Percentiles rank a stretch among this genome's conserved stretches.
These are phyloP conservation scores for Tokudaia tokunoshimensis DNA, from an alignment of 2,797 vertebrate genomes.

Conservation along the genomic window DNA sequence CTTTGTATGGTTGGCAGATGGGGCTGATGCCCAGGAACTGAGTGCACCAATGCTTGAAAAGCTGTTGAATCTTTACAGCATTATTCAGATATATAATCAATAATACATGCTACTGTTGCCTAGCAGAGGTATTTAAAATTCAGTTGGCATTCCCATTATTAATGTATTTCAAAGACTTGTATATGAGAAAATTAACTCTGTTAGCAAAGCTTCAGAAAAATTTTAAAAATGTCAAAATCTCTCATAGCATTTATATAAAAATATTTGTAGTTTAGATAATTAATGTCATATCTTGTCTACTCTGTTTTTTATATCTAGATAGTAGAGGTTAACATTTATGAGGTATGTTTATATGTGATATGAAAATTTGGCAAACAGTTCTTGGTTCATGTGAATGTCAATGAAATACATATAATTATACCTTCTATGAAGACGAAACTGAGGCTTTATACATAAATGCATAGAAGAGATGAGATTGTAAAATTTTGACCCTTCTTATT, in stretches of 20 bases:
- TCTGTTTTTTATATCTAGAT: slow-evolving; percentile 70
- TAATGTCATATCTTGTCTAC: slow-evolving; percentile 68
- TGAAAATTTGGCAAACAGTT: slow-evolving; percentile 68
- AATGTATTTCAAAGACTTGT: slow-evolving; percentile 61
- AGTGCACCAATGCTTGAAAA: slow-evolving; percentile 45
- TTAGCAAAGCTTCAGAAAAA: slow-evolving; percentile 71
- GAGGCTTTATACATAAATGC: slow-evolving; percentile 59
- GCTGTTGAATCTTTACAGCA: slow-evolving; percentile 60
- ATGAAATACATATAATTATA: slow-evolving; percentile 70
- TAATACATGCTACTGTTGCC: slow-evolving; percentile 77
- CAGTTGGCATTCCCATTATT: slow-evolving; percentile 71
- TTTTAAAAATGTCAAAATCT: slow-evolving; percentile 65
- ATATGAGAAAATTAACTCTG: slow-evolving; percentile 64
- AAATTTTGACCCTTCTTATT: slow-evolving; percentile 33
- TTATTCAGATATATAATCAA: slow-evolving; percentile 69
- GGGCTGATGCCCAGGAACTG: not conserved
- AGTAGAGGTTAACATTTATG: slow-evolving; percentile 68
- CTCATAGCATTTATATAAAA: slow-evolving; percentile 64
- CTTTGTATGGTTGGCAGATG: not conserved
- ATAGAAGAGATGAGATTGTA: not conserved
- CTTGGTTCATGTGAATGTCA: slow-evolving; percentile 63
- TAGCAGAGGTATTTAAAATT: slow-evolving; percentile 78
- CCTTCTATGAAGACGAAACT: slow-evolving; percentile 58
- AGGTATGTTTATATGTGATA: slow-evolving; percentile 67
- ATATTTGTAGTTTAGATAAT: slow-evolving; percentile 71